Evolutionary conservation across 92 coral and sea anemone genomes (phyloP).

Genomic region (Heteractis magnifica): DNA sequence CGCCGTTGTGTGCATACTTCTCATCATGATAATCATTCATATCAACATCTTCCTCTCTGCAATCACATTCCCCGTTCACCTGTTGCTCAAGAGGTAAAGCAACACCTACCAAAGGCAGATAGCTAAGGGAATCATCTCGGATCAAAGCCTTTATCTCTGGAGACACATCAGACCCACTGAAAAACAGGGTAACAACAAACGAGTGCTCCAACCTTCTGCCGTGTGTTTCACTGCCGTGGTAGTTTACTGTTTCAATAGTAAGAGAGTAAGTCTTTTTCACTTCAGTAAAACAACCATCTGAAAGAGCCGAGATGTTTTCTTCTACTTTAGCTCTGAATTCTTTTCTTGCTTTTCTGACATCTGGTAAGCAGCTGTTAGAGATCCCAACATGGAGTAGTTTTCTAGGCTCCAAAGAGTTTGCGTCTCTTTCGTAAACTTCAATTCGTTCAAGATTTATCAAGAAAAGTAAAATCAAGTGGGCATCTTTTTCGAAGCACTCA

Average conservation of each 20-base stretch:
- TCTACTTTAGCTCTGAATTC: conserved; percentile 30
- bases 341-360: conserved; percentile 51
- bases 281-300: neutral
- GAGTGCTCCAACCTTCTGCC: too few relatives aligned
- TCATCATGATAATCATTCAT: too few relatives aligned
- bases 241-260: too few relatives aligned
- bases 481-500: conserved; percentile 61
- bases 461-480: conserved; percentile 63
- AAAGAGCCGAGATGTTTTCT: too few relatives aligned
- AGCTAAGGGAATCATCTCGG: conserved; percentile 56
- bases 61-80: neutral
- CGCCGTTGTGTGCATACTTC: too few relatives aligned
- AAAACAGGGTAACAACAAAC: too few relatives aligned
- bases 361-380: conserved; percentile 20
- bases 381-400: too few relatives aligned
- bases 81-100: conserved; percentile 60
- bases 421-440: conserved; percentile 55
- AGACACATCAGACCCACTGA: neutral
- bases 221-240: conserved; percentile 29
- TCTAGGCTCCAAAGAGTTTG: neutral
- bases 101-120: conserved; percentile 79
- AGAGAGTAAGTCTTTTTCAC: too few relatives aligned
- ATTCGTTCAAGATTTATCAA: conserved; percentile 63
- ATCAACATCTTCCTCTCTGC: too few relatives aligned
- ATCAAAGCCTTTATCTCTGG: conserved; percentile 38